Conservation (phyloP, 2,888 invertebrate genomes). For the Cremastinae sp. region DNA sequence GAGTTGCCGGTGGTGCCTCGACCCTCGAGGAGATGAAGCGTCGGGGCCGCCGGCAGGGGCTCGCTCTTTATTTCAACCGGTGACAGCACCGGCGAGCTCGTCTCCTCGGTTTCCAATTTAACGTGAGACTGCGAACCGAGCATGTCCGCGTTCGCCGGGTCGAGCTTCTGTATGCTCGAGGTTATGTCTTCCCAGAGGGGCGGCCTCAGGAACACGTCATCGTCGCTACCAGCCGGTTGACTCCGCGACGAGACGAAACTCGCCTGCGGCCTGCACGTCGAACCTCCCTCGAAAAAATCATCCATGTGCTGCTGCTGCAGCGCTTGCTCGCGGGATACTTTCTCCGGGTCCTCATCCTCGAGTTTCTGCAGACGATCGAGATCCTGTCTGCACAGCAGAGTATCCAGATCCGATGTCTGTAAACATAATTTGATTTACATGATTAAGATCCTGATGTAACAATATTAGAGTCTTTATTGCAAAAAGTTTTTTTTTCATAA, state of each 20-base stretch:
- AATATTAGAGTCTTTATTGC: too few species aligned
- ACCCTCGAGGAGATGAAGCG: conserved; percentile 82
- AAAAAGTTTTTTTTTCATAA: too few species aligned
- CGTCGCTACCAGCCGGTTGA: conserved; percentile 83
- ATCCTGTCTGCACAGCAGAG: conserved; percentile 89
- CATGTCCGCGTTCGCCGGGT: conserved; percentile 94
- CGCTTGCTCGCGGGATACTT: conserved; percentile 80
- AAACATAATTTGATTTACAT: too few species aligned
- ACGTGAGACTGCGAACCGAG: conserved; percentile 87
- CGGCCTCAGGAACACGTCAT: conserved; percentile 93
- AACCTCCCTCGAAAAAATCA: conserved; percentile 84
- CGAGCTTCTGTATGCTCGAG: conserved; percentile 93
- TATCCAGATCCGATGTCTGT: conserved; percentile 90
- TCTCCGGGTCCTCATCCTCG: conserved; percentile 82
- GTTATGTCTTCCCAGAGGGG: conserved; percentile 96
- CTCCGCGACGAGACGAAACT: conserved; percentile 82
- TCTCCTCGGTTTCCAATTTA: conserved; percentile 89
- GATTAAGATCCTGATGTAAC: too few species aligned
- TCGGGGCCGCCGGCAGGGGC: conserved; percentile 81
- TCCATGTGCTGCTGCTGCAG: conserved; percentile 84
- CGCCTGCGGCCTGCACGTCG: conserved; percentile 77
- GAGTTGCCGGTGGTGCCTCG: conserved; percentile 66
- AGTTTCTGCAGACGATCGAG: conserved; percentile 84
- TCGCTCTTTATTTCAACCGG: conserved; percentile 91
- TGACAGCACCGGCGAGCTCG: conserved; percentile 86